Evolutionary conservation across 1,140 invertebrate genomes (phyloP).

Genomic region (Saccostrea glomerata): DNA sequence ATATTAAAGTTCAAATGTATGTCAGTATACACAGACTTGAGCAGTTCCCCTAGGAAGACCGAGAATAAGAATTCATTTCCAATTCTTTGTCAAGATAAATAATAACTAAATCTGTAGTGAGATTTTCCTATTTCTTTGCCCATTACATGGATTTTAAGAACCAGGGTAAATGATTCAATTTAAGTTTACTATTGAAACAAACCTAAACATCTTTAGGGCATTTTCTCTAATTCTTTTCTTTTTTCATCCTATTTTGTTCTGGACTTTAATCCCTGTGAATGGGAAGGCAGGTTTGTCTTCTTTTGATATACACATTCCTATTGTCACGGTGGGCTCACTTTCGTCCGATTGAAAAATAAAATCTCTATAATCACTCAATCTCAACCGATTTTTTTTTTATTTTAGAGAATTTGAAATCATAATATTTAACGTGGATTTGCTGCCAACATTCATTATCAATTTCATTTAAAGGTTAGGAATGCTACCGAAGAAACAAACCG

Average conservation of each 20-base stretch:
- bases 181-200: slow-evolving; percentile 31
- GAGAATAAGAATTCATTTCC: slow-evolving; percentile 21
- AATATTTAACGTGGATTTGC: neutral
- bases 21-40: neutral
- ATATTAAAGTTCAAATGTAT: slow-evolving; percentile 20
- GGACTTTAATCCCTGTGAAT: slow-evolving; percentile 21
- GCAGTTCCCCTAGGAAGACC: slow-evolving; percentile 25
- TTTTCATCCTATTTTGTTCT: neutral
- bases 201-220: slow-evolving; percentile 33
- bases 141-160: slow-evolving; percentile 34
- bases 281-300: neutral
- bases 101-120: neutral
- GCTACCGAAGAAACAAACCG: too few species aligned
- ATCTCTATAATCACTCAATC: neutral
- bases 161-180: slow-evolving; percentile 28
- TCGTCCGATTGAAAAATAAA: neutral
- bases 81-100: slow-evolving; percentile 30
- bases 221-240: slow-evolving; percentile 26
- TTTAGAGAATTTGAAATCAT: neutral
- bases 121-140: slow-evolving; percentile 9
- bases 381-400: neutral
- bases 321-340: neutral
- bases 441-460: neutral
- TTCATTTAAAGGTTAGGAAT: neutral
- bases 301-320: neutral